Evolutionary conservation across 2,888 invertebrate genomes (phyloP), one percentile per base, ranked within the genome.

Genomic region (Ptychoptera contaminata): DNA sequence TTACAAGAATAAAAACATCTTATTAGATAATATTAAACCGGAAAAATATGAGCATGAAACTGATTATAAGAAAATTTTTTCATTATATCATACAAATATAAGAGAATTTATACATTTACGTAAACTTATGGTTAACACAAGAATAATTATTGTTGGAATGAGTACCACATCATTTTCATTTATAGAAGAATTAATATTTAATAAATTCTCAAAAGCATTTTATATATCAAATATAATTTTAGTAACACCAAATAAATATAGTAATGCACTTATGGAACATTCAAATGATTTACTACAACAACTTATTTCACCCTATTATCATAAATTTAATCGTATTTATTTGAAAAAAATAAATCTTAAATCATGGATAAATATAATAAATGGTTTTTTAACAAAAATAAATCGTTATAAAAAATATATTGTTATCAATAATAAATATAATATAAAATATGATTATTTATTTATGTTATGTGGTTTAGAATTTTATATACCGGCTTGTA

Each of bases 161-260:
- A 77, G 79, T 1, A 69, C 71, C 44, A 74, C 76, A 1, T 70
- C 75, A 0, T 55, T 77, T 36, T 67, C 75, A 1, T 79, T 80
- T 54, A 49, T 79, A 8, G 74, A 78, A 49, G 57, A 68, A 6
- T 58, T 82, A 8, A 55, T 77, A 29, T 73, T 73, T 51, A 66
- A 68, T 10, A 62, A 65, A 36, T 55, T 63, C 0, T 59, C 63
- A 1, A 58, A 68, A 2, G 67, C 75, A 53, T 55, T 76, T 14
- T 69, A 68, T 2, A 83, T 81, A 56, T 75, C 75, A 44, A 82
- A 83, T 56, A 57, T 86, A 14, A 79, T 78, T 0, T 58, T 86
- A 39, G 69, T 86, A 2, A 78, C 80, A 0, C 72, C 74, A 2
- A 71, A 78, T 53, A 82, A 82, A 1, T 54, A 79, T 9, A 31